These are phyloP conservation scores for Oncorhynchus gorbuscha DNA, from an alignment of 2,113 vertebrate species.

Conservation along the genomic window DNA sequence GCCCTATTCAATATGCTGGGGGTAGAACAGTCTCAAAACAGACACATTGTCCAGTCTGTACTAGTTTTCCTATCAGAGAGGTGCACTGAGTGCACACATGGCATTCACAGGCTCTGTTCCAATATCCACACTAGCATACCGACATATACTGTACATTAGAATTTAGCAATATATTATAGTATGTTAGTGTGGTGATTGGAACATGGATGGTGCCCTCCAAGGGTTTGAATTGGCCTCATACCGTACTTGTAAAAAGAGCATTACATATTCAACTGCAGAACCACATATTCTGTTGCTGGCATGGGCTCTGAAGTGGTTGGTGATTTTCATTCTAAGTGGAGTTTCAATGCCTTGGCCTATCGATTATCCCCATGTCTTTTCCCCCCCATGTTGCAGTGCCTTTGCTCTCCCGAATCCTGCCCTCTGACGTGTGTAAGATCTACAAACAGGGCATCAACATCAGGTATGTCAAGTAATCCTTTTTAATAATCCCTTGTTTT, in stretches of 20 bases:
- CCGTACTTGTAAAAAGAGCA: not conserved
- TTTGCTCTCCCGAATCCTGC: conserved; percentile 99
- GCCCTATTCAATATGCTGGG: too few relatives aligned
- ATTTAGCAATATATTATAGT: too few relatives aligned
- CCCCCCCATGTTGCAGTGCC: conserved; percentile 82
- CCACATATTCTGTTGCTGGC: not conserved
- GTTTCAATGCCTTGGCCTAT: conserved; percentile 43
- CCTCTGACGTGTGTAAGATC: conserved; percentile 99
- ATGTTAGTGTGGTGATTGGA: too few relatives aligned
- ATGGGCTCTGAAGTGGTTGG: conserved; percentile 17
- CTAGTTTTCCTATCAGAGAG: too few relatives aligned
- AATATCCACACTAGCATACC: too few relatives aligned
- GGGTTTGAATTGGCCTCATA: not conserved
- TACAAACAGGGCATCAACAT: conserved; percentile 99
- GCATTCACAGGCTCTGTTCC: too few relatives aligned
- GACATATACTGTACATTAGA: too few relatives aligned
- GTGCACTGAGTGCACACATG: too few relatives aligned
- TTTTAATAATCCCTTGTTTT: too few relatives aligned
- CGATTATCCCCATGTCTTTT: not conserved
- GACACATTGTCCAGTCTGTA: too few relatives aligned
- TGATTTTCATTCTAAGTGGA: conserved; percentile 23
- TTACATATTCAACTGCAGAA: not conserved
- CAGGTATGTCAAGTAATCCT: conserved; percentile 75
- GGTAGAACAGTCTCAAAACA: too few relatives aligned
- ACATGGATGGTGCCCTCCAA: not conserved